phyloP scores from a whole-genome alignment of 1,140 invertebrate genomes.

The Anastatus disparis region DNA sequence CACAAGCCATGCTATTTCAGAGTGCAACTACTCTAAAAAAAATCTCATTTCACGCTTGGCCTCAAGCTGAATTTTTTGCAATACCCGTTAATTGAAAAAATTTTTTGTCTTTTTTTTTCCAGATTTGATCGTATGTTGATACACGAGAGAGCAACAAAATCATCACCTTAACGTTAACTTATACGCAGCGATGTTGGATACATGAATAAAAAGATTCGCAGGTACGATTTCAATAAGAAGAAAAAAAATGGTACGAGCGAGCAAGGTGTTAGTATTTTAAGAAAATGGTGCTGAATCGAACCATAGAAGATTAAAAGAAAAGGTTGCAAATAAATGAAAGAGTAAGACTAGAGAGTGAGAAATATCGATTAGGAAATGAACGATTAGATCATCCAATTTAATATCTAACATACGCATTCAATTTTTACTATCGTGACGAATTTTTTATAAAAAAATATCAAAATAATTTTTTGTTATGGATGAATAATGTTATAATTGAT shows the following conservation, averaged over 20 bases:
- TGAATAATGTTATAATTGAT: slow-evolving; percentile 5
- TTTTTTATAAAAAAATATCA: slow-evolving; percentile 16
- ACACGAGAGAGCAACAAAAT: slow-evolving; percentile 7
- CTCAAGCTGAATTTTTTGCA: background rate
- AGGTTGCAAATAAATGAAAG: background rate
- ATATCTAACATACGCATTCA: slow-evolving; percentile 14
- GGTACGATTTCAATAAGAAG: background rate
- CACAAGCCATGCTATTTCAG: no score
- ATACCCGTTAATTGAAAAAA: slow-evolving; percentile 4
- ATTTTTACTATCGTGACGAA: slow-evolving; percentile 16
- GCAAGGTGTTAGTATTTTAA: background rate
- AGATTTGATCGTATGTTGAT: background rate
- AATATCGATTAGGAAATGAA: background rate
- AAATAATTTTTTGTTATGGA: background rate
- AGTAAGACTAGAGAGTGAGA: background rate
- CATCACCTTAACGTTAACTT: slow-evolving; percentile 9
- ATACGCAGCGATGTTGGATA: background rate
- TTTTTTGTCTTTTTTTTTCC: slow-evolving; percentile 4
- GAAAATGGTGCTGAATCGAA: no score
- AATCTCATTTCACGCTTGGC: background rate
- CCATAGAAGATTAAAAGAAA: background rate
- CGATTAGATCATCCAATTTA: background rate
- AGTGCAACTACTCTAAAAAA: no score
- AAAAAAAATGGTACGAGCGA: background rate
- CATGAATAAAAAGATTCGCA: background rate